These are phyloP conservation scores for Bruchidius siliquastri DNA, from an alignment of 2,888 invertebrate genomes.

Conservation along the genomic window DNA sequence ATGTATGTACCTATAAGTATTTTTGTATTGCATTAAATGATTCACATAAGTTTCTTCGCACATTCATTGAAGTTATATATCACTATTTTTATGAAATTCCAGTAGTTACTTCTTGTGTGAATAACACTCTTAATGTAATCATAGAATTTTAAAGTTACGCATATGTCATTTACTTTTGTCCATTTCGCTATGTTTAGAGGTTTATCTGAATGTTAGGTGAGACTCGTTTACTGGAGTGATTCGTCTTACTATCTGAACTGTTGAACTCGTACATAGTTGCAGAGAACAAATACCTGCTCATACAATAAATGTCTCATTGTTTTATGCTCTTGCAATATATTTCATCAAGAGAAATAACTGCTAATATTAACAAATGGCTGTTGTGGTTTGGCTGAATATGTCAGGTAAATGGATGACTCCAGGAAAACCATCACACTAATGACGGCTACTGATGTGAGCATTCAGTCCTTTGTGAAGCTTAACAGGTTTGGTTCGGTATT, in stretches of 20 bases:
- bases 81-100: not conserved
- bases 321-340: no score
- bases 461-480: not conserved
- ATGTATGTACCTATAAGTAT: not conserved
- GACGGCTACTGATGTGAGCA: not conserved
- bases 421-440: not conserved
- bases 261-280: no score
- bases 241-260: not conserved
- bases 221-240: not conserved
- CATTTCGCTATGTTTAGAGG: not conserved
- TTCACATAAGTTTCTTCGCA: not conserved
- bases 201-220: not conserved
- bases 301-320: no score
- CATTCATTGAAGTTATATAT: not conserved
- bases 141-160: not conserved
- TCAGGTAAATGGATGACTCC: not conserved
- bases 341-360: no score
- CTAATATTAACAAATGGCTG: no score
- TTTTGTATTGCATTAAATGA: not conserved
- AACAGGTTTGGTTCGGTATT: not conserved
- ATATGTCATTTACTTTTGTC: not conserved
- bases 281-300: no score
- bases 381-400: not conserved
- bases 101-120: not conserved
- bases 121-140: not conserved